These are phyloP conservation scores for Nasonovia ribisnigri DNA, from an alignment of 2,888 invertebrate genomes.

Conservation along the genomic window DNA sequence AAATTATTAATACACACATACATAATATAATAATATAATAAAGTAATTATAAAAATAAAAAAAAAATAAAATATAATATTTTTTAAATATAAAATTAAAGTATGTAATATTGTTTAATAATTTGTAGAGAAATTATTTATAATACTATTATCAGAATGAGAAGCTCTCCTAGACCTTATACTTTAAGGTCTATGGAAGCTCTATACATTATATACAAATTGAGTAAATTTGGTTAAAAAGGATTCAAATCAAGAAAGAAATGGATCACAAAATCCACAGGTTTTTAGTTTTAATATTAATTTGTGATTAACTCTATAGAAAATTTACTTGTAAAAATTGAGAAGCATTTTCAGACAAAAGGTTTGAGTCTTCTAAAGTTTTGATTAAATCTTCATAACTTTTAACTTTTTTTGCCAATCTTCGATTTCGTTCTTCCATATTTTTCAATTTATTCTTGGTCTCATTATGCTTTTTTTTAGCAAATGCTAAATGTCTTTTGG, in stretches of 20 bases:
- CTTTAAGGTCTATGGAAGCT: no score
- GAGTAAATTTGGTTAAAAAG: not conserved
- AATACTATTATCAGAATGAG: not conserved
- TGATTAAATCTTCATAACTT: conserved; percentile 4
- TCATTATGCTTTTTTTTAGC: not conserved
- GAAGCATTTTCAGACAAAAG: conserved; percentile 16
- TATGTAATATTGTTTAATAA: not conserved
- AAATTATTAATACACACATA: not conserved
- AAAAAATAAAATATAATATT: no score
- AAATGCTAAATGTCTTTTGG: not conserved
- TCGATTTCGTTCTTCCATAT: not conserved
- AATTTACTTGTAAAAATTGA: conserved; percentile 9
- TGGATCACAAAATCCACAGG: not conserved
- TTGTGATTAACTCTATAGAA: not conserved
- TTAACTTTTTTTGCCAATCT: not conserved
- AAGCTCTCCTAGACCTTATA: no score
- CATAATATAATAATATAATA: no score
- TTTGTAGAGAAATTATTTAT: not conserved
- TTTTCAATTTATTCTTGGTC: not conserved
- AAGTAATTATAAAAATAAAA: no score
- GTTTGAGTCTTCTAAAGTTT: not conserved
- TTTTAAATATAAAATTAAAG: no score
- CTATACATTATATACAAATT: not conserved
- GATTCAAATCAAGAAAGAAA: not conserved
- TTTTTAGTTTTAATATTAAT: not conserved